Evolutionary conservation across 2,888 invertebrate genomes (phyloP).

Genomic region (Thalpophila matura): DNA sequence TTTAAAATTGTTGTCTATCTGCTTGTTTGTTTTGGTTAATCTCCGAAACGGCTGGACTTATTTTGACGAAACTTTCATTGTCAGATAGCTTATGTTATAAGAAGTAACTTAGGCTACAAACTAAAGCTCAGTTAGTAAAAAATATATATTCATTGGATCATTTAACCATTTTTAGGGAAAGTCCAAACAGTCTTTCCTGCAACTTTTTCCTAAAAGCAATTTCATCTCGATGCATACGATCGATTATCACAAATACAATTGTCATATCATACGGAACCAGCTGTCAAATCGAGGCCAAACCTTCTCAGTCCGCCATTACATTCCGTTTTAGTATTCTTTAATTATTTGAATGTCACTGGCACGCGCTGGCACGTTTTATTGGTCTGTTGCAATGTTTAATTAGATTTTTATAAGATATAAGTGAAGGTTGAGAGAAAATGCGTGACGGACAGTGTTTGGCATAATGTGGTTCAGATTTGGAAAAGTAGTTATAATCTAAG

Average conservation of each 20-base stretch:
- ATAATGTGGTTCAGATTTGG: no score
- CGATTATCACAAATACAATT: constrained; percentile 10
- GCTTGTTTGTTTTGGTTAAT: no score
- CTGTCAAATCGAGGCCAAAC: constrained; percentile 45
- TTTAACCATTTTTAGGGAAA: not conserved
- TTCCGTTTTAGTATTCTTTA: constrained; percentile 53
- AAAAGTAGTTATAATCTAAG: no score
- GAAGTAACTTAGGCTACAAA: no score
- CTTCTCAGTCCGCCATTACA: constrained; percentile 34
- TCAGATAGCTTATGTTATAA: no score
- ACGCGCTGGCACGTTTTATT: constrained; percentile 51
- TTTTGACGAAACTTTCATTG: no score
- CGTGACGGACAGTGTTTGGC: not conserved
- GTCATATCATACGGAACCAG: constrained; percentile 29
- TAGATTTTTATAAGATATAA: constrained; percentile 33
- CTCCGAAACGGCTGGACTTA: no score
- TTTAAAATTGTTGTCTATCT: no score
- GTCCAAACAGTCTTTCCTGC: not conserved
- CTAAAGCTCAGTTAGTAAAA: no score
- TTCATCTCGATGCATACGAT: constrained; percentile 8
- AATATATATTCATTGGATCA: not conserved
- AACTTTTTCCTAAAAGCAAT: constrained; percentile 6
- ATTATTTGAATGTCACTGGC: constrained; percentile 65
- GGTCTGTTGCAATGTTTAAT: constrained; percentile 53
- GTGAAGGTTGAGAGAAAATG: constrained; percentile 39